A percentile compares a stretch with the other conserved stretches of the same genome.
Conservation (phyloP, 2,113 vertebrate genomes). For the Garra rufa region DNA sequence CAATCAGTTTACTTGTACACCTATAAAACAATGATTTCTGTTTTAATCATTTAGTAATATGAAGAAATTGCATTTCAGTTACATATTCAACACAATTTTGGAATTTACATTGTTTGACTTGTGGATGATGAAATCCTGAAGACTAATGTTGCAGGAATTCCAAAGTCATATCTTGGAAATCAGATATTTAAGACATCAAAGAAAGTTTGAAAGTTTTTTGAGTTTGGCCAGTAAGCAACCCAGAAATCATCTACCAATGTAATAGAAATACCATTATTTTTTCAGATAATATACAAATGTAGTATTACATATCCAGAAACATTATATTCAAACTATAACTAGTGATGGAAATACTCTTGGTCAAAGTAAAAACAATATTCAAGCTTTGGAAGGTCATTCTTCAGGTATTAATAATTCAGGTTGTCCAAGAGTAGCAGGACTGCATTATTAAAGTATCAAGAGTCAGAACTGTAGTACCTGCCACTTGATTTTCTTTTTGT, state of each 20-base stretch:
- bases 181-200: neutral
- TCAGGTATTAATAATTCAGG: constrained; percentile 40
- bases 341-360: neutral
- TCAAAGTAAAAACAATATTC: constrained; percentile 17
- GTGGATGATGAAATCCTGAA: neutral
- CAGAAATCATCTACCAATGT: neutral
- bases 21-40: neutral
- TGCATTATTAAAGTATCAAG: constrained; percentile 53
- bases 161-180: neutral
- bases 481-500: constrained; percentile 45
- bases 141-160: neutral
- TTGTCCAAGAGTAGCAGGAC: constrained; percentile 30
- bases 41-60: neutral
- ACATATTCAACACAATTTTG: neutral
- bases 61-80: neutral
- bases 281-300: neutral
- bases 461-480: constrained; percentile 34
- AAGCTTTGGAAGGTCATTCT: constrained; percentile 3
- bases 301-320: neutral
- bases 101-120: neutral
- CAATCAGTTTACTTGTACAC: neutral
- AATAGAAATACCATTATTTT: neutral
- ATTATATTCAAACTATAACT: neutral
- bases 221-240: neutral
- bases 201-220: neutral